Evolutionary conservation across 2,113 vertebrate species (phyloP).

Genomic region (Tapirus terrestris): DNA sequence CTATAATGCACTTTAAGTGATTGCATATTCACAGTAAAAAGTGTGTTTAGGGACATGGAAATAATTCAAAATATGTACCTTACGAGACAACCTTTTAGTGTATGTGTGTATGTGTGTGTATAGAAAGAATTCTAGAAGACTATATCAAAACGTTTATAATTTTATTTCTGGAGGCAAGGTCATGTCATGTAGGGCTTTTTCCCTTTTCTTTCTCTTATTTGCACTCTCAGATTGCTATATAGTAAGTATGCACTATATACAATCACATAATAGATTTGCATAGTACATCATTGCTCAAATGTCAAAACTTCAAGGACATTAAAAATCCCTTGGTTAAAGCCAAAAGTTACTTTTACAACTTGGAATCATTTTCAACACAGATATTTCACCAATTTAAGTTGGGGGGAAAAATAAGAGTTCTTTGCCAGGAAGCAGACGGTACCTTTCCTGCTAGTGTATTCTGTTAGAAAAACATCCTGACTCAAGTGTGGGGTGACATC

Average conservation of each 20-base stretch:
- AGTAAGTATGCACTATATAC: background rate
- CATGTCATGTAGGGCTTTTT: background rate
- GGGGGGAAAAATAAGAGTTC: background rate
- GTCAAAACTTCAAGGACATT: constrained; percentile 9
- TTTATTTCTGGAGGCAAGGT: background rate
- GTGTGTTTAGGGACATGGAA: background rate
- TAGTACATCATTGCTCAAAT: constrained; percentile 1
- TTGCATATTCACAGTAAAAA: constrained; percentile 16
- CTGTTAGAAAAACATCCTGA: background rate
- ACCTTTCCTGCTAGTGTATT: background rate
- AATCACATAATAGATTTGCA: background rate
- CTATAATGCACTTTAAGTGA: background rate
- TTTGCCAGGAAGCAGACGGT: background rate
- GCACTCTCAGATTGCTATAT: constrained; percentile 2
- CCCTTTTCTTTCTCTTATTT: background rate
- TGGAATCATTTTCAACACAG: constrained; percentile 17
- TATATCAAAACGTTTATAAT: background rate
- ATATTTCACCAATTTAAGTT: background rate
- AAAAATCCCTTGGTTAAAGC: constrained; percentile 36
- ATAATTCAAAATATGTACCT: background rate
- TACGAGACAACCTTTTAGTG: background rate
- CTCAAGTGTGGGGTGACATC: constrained; percentile 79
- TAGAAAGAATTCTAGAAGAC: background rate
- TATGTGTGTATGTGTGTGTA: background rate
- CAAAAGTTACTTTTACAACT: constrained; percentile 18